phyloP scores from a whole-genome alignment of 2,888 invertebrate species.

The Campoplex nolae region DNA sequence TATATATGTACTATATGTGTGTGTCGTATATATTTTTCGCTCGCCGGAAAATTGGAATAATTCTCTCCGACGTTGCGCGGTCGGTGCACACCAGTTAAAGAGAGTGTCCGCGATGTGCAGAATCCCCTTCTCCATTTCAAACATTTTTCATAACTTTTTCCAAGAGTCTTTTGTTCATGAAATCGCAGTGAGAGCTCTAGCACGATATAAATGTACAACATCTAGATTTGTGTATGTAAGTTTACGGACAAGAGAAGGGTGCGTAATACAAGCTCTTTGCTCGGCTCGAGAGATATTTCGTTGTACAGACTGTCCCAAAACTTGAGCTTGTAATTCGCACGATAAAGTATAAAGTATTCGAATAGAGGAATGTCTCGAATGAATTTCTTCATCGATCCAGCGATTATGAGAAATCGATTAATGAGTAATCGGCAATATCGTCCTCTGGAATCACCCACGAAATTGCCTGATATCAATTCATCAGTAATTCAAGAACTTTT shows the following conservation, averaged over 20 bases:
- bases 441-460: not conserved
- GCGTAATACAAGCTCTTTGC: constrained; percentile 43
- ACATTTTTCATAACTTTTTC: constrained; percentile 68
- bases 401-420: not conserved
- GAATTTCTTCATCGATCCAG: not conserved
- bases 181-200: constrained; percentile 48
- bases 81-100: constrained; percentile 39
- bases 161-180: constrained; percentile 65
- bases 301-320: constrained; percentile 4
- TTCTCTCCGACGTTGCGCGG: constrained; percentile 58
- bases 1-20: not conserved
- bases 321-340: not conserved
- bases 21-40: constrained; percentile 3
- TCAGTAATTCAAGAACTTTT: not conserved
- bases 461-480: not conserved
- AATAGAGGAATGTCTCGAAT: not conserved
- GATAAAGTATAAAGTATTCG: not conserved
- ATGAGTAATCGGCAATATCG: not conserved
- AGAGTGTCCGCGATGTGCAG: constrained; percentile 44
- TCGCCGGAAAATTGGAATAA: constrained; percentile 68
- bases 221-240: constrained; percentile 3
- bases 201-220: constrained; percentile 30
- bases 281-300: not conserved
- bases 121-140: constrained; percentile 36
- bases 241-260: constrained; percentile 1